Evolutionary conservation across 2,888 invertebrate genomes (phyloP).

Genomic region (Hoplodrina ambigua): DNA sequence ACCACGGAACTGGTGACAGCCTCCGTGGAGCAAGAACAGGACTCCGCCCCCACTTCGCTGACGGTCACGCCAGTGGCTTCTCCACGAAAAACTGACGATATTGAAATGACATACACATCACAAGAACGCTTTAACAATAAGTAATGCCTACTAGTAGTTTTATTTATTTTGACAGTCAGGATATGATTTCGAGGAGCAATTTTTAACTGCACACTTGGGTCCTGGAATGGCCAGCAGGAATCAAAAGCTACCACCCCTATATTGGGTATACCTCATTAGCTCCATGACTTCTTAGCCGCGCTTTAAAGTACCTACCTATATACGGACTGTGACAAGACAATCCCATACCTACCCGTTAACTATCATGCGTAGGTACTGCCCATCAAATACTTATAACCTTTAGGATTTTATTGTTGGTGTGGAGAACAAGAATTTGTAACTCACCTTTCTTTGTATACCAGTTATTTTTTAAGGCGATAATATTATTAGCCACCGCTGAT

Average conservation of each 20-base stretch:
- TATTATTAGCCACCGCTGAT: neutral
- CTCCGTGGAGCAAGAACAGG: constrained; percentile 77
- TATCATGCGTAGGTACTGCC: no score
- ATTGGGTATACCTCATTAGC: neutral
- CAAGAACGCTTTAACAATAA: constrained; percentile 58
- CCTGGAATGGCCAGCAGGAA: neutral
- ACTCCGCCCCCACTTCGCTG: constrained; percentile 78
- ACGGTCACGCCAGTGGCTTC: constrained; percentile 73
- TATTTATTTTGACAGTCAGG: neutral
- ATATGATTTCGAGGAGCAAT: neutral
- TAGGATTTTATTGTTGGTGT: no score
- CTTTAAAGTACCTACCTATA: no score
- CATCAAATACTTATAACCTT: no score
- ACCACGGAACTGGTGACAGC: constrained; percentile 84
- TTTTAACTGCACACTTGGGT: neutral
- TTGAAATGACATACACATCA: constrained; percentile 77
- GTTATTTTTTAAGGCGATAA: neutral
- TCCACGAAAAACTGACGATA: constrained; percentile 64
- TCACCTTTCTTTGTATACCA: no score
- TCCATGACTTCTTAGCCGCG: neutral
- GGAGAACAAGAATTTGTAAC: no score
- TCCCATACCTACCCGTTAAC: no score
- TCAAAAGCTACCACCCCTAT: no score
- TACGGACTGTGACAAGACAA: no score
- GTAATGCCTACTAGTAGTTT: neutral